Conservation (phyloP, 2,113 vertebrate genomes). For the Burhinus oedicnemus region DNA sequence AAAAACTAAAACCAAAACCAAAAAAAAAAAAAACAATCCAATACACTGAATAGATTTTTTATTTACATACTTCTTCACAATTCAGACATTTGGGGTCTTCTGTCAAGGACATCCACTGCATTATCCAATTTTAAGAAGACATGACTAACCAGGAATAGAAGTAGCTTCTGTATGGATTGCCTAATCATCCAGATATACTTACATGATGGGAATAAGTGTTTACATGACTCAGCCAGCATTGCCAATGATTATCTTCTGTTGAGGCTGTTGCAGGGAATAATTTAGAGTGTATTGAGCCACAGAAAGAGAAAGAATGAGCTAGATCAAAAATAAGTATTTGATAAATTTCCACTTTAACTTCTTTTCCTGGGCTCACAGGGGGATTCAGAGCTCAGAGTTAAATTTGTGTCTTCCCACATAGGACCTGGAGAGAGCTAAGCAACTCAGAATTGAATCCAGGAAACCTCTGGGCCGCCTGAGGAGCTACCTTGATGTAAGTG, state of each 20-base stretch:
- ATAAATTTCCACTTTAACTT: background rate
- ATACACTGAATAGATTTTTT: too few species aligned
- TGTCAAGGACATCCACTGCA: background rate
- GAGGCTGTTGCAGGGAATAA: background rate
- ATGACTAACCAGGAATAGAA: background rate
- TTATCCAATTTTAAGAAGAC: background rate
- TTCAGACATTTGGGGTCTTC: background rate
- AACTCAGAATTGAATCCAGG: background rate
- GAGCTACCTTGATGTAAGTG: background rate
- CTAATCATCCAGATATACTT: background rate
- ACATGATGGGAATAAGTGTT: background rate
- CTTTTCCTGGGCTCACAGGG: background rate
- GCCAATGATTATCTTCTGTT: background rate
- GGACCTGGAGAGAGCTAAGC: background rate
- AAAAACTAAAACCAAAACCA: too few species aligned
- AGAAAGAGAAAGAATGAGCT: background rate
- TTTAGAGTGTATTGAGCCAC: background rate
- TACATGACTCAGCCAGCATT: background rate
- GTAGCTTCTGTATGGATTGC: background rate
- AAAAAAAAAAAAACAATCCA: too few species aligned
- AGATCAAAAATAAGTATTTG: background rate
- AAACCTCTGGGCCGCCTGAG: background rate
- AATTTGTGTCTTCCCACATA: background rate
- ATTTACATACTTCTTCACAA: too few species aligned
- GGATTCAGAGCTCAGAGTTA: background rate